Evolutionary conservation across 1,140 invertebrate species (phyloP).

Genomic region (Hyles vespertilio): DNA sequence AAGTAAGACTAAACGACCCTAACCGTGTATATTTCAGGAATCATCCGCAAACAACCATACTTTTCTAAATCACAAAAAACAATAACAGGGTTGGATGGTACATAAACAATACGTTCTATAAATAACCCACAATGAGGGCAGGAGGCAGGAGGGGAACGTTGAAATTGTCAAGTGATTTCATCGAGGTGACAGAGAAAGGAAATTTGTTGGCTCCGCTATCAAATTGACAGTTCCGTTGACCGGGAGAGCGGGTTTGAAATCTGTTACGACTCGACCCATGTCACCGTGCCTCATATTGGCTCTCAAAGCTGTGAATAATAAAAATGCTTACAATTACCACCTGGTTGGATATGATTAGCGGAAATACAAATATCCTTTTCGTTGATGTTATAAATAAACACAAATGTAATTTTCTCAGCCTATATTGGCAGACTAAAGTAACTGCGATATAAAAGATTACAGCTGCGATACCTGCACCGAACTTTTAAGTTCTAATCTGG

Average conservation of each 20-base stretch:
- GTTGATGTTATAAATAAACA: slow-evolving; percentile 6
- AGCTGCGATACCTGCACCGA: no score
- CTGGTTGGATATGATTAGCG: slow-evolving; percentile 28
- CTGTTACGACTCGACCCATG: slow-evolving; percentile 54
- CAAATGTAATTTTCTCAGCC: slow-evolving; percentile 3
- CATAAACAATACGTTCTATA: no score
- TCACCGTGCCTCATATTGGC: slow-evolving; percentile 48
- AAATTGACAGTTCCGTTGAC: slow-evolving; percentile 63
- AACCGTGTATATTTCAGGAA: no score
- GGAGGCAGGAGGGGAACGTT: slow-evolving; percentile 17
- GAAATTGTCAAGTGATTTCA: slow-evolving; percentile 34
- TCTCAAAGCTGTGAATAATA: slow-evolving; percentile 45
- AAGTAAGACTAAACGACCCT: slow-evolving; percentile 81
- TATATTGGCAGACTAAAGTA: slow-evolving; percentile 1
- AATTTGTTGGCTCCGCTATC: slow-evolving; percentile 54
- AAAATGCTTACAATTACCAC: slow-evolving; percentile 31
- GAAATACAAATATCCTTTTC: slow-evolving; percentile 27
- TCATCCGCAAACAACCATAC: no score
- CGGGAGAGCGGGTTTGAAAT: slow-evolving; percentile 34
- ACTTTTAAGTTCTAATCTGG: no score
- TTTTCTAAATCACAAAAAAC: no score
- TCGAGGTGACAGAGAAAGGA: slow-evolving; percentile 49
- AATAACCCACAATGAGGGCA: slow-evolving; percentile 17
- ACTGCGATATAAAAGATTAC: no score
- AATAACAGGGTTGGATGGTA: no score